Conservation (phyloP, 2,888 invertebrate genomes). For the Tribolium freemani region DNA sequence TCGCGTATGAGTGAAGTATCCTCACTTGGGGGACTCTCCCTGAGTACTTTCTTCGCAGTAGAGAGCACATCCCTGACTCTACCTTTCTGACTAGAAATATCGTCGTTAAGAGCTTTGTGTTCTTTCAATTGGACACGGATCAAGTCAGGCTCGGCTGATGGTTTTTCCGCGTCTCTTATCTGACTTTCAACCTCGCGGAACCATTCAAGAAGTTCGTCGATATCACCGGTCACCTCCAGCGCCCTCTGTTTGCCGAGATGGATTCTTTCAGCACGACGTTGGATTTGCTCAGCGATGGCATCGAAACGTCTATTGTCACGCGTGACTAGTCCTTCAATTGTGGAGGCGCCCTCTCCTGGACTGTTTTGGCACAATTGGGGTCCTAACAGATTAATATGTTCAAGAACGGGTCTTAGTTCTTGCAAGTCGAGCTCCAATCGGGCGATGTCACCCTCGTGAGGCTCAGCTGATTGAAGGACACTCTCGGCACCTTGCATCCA, state of each 20-base stretch:
- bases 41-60: constrained; percentile 80
- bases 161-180: constrained; percentile 88
- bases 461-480: constrained; percentile 89
- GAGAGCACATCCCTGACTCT: constrained; percentile 92
- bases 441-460: constrained; percentile 87
- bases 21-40: constrained; percentile 88
- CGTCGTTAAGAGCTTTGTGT: constrained; percentile 94
- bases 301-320: constrained; percentile 95
- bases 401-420: constrained; percentile 89
- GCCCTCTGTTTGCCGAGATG: constrained; percentile 92
- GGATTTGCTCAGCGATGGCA: constrained; percentile 96
- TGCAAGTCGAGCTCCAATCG: constrained; percentile 88
- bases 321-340: constrained; percentile 92
- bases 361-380: constrained; percentile 93
- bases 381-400: constrained; percentile 90
- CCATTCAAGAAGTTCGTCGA: constrained; percentile 97
- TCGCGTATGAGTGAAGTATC: constrained; percentile 90
- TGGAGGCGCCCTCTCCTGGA: constrained; percentile 95
- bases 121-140: constrained; percentile 92
- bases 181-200: constrained; percentile 92
- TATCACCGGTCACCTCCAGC: constrained; percentile 91
- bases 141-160: constrained; percentile 87
- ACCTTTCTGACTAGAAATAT: constrained; percentile 93
- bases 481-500: constrained; percentile 96
- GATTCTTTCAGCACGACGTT: constrained; percentile 93